Percentiles rank a stretch among this genome's conserved stretches.
Evolutionary conservation across 2,888 invertebrate species (phyloP).

Genomic region (Dasysyrphus tricinctus): DNA sequence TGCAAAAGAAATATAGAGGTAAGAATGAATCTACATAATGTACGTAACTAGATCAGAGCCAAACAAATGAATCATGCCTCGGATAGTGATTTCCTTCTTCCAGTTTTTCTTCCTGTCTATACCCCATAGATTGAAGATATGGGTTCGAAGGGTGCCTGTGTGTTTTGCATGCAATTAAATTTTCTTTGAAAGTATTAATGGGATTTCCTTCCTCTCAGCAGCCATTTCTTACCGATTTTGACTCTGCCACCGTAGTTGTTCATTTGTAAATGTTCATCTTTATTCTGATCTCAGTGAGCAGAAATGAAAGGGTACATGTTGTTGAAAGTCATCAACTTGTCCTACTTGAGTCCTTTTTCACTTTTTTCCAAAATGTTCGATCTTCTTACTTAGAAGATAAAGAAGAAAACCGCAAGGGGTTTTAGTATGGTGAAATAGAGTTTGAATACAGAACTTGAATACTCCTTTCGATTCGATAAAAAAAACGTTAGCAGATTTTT

Average conservation of each 20-base stretch:
- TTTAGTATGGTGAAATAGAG: too few relatives aligned
- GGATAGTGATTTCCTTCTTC: constrained; percentile 2
- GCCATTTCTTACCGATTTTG: not conserved
- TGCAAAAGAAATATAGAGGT: not conserved
- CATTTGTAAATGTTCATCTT: not conserved
- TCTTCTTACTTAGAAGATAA: too few relatives aligned
- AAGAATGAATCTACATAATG: not conserved
- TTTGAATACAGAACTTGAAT: too few relatives aligned
- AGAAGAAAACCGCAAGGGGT: too few relatives aligned
- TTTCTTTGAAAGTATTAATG: constrained; percentile 54
- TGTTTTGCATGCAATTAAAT: constrained; percentile 47
- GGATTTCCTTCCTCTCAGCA: constrained; percentile 3
- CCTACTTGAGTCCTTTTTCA: not conserved
- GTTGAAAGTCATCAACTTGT: not conserved
- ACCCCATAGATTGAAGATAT: not conserved
- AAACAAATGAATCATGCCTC: constrained; percentile 5
- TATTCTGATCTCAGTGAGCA: not conserved
- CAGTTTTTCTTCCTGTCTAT: not conserved
- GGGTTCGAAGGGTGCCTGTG: not conserved
- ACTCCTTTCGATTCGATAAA: too few relatives aligned
- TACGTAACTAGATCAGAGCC: not conserved
- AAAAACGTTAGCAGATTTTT: too few relatives aligned
- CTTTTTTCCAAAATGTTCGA: too few relatives aligned
- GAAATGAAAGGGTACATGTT: not conserved
- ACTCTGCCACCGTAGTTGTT: not conserved